Evolutionary conservation across 2,113 vertebrate genomes (phyloP).

Genomic region (Isurus oxyrinchus): DNA sequence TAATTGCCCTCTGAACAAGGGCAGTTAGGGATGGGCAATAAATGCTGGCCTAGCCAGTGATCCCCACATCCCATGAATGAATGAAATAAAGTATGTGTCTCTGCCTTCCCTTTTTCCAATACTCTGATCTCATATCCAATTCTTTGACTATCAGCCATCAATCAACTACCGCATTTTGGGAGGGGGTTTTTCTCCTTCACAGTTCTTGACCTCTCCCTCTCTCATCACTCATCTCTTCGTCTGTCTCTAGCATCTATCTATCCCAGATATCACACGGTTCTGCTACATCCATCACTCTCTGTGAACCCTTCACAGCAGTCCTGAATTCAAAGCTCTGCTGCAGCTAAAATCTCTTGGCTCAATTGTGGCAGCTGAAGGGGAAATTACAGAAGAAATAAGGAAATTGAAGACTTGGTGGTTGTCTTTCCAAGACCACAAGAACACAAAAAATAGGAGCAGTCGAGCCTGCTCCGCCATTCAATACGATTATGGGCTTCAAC

Average conservation of each 20-base stretch:
- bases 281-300: neutral
- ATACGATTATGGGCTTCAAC: too few relatives aligned
- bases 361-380: neutral
- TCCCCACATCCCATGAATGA: too few relatives aligned
- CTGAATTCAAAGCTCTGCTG: neutral
- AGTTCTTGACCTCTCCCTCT: neutral
- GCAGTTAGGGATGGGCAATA: too few relatives aligned
- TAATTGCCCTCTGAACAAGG: too few relatives aligned
- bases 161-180: neutral
- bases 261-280: neutral
- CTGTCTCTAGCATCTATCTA: neutral
- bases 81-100: too few relatives aligned
- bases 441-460: too few relatives aligned
- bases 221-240: neutral
- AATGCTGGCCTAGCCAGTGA: too few relatives aligned
- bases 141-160: neutral
- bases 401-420: neutral
- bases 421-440: too few relatives aligned
- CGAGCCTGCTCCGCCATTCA: too few relatives aligned
- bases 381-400: too few relatives aligned
- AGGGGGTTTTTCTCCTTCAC: neutral
- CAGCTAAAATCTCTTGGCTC: neutral
- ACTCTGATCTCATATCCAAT: neutral
- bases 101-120: neutral
- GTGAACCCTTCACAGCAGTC: neutral